These are phyloP conservation scores for Dromaius novaehollandiae DNA, from an alignment of 2,113 vertebrate species.

Conservation along the genomic window DNA sequence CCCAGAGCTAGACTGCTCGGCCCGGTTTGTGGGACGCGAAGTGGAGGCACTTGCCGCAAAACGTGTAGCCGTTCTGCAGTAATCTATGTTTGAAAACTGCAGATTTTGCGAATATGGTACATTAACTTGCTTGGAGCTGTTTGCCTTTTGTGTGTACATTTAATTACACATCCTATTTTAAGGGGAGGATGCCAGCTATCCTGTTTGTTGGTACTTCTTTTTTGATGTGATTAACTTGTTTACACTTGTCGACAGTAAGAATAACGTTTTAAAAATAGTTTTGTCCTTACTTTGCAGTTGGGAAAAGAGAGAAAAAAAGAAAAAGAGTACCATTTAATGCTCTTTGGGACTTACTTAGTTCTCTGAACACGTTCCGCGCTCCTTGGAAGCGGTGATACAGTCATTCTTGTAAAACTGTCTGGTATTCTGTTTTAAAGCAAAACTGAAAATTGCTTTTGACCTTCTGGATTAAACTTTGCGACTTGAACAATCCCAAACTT, in stretches of 20 bases:
- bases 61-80: neutral
- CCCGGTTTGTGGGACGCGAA: neutral
- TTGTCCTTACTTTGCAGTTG: neutral
- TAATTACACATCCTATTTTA: neutral
- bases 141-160: neutral
- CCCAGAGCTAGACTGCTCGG: neutral
- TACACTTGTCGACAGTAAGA: neutral
- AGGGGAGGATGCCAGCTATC: neutral
- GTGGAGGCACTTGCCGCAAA: neutral
- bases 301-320: neutral
- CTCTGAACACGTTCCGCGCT: neutral
- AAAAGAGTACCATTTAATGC: neutral
- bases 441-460: neutral
- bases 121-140: neutral
- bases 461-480: neutral
- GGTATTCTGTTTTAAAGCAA: neutral
- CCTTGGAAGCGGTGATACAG: neutral
- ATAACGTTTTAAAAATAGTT: neutral
- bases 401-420: neutral
- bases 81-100: rapidly evolving
- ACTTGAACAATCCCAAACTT: neutral
- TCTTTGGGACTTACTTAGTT: neutral
- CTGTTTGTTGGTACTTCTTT: neutral
- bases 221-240: neutral
- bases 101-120: rapidly evolving